Percentiles rank a stretch among this genome's conserved stretches.
These are phyloP conservation scores for Tineola bisselliella DNA, from an alignment of 2,888 invertebrate genomes.

Conservation along the genomic window DNA sequence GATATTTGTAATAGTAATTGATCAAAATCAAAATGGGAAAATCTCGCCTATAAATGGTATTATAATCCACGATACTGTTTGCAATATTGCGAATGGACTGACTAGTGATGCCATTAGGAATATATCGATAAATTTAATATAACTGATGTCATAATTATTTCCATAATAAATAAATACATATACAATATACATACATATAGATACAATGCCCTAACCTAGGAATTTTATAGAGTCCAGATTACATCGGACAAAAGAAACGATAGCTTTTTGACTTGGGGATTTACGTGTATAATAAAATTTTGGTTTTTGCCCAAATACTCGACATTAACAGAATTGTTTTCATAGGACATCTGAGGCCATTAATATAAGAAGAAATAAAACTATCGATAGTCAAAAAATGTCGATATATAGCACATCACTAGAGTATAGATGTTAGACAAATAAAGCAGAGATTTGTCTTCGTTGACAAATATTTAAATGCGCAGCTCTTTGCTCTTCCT, in stretches of 20 bases:
- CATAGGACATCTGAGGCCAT: too few relatives aligned
- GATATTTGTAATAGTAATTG: neutral
- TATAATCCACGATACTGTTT: conserved; percentile 7
- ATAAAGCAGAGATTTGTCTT: conserved; percentile 16
- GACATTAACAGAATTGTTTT: too few relatives aligned
- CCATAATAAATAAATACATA: too few relatives aligned
- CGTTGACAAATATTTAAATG: conserved; percentile 41
- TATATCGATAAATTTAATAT: neutral
- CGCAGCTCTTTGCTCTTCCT: conserved; percentile 22
- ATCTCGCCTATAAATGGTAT: conserved; percentile 1
- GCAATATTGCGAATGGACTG: conserved; percentile 5
- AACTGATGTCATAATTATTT: too few relatives aligned
- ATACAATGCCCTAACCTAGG: too few relatives aligned
- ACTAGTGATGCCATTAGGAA: neutral
- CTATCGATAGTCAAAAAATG: neutral
- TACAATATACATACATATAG: too few relatives aligned
- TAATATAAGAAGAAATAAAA: neutral
- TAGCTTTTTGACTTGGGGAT: too few relatives aligned
- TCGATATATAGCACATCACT: neutral
- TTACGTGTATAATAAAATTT: too few relatives aligned
- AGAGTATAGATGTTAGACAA: conserved; percentile 2
- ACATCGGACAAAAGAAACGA: too few relatives aligned
- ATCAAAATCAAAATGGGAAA: conserved; percentile 6
- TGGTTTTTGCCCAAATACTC: too few relatives aligned
- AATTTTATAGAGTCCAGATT: too few relatives aligned